These are phyloP conservation scores for Ferdinandea cuprea DNA, from an alignment of 2,888 invertebrate genomes.

Conservation along the genomic window DNA sequence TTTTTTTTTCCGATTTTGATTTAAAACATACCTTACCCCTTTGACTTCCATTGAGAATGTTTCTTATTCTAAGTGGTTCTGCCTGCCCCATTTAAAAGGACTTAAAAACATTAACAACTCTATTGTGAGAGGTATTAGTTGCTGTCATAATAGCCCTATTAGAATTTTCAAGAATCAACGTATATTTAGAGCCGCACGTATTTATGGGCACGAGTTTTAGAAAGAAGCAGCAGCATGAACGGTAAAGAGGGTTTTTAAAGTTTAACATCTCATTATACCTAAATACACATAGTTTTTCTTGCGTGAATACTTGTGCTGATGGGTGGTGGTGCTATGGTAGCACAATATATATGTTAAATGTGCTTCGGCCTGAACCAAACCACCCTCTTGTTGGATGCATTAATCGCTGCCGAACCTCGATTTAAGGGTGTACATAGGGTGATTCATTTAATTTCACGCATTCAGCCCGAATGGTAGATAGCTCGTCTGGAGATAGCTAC, in stretches of 20 bases:
- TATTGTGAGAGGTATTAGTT: too few species aligned
- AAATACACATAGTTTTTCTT: not conserved
- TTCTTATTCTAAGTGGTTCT: too few species aligned
- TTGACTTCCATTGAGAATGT: too few species aligned
- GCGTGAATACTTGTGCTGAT: not conserved
- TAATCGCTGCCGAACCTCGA: not conserved
- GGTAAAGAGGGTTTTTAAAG: not conserved
- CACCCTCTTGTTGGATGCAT: not conserved
- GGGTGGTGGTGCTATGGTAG: not conserved
- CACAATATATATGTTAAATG: not conserved
- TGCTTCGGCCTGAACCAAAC: not conserved
- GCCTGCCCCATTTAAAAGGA: too few species aligned
- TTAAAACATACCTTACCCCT: too few species aligned
- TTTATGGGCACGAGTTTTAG: not conserved
- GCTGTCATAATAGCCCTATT: too few species aligned
- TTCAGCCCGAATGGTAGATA: too few species aligned
- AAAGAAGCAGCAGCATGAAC: not conserved
- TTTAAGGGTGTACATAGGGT: too few species aligned
- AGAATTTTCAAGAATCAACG: too few species aligned
- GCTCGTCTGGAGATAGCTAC: too few species aligned
- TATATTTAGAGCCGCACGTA: not conserved
- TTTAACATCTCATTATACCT: constrained; percentile 3
- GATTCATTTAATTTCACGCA: too few species aligned
- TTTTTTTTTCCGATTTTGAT: not conserved
- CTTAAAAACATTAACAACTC: too few species aligned